Evolutionary conservation across 2,797 vertebrate species (phyloP).

Genomic region (Bradypodion ventrale): DNA sequence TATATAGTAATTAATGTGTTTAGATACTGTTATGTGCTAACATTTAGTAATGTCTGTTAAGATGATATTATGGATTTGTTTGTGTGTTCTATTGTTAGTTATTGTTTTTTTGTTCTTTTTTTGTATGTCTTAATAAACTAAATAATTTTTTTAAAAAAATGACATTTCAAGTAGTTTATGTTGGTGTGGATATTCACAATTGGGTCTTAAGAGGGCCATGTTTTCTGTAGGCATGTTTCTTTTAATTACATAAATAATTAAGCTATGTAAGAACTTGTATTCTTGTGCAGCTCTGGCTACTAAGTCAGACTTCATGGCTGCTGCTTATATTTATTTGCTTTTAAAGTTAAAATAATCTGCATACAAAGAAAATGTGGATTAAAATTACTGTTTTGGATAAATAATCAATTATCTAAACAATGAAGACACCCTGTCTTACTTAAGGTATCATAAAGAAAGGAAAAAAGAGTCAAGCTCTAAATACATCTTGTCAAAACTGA

Average conservation of each 20-base stretch:
- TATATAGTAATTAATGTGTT: no score
- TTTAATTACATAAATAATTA: neutral
- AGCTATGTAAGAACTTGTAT: neutral
- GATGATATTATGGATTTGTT: no score
- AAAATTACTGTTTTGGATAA: neutral
- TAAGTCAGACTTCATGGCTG: neutral
- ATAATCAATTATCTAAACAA: neutral
- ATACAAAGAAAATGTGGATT: neutral
- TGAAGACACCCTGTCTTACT: neutral
- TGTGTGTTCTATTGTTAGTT: no score
- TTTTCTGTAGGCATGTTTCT: neutral
- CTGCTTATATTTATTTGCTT: neutral
- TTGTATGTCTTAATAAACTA: no score
- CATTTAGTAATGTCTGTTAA: no score
- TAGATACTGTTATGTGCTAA: no score
- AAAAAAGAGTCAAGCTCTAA: neutral
- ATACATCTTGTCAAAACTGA: slow-evolving; percentile 33
- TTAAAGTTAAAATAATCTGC: neutral
- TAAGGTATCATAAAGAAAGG: neutral
- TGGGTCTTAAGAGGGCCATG: neutral
- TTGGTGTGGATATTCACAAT: neutral
- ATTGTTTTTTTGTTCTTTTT: no score
- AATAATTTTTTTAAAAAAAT: no score
- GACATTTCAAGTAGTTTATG: neutral
- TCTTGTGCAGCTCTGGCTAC: neutral